Conservation (phyloP, 2,888 invertebrate genomes). For the Peribatodes rhomboidaria region DNA sequence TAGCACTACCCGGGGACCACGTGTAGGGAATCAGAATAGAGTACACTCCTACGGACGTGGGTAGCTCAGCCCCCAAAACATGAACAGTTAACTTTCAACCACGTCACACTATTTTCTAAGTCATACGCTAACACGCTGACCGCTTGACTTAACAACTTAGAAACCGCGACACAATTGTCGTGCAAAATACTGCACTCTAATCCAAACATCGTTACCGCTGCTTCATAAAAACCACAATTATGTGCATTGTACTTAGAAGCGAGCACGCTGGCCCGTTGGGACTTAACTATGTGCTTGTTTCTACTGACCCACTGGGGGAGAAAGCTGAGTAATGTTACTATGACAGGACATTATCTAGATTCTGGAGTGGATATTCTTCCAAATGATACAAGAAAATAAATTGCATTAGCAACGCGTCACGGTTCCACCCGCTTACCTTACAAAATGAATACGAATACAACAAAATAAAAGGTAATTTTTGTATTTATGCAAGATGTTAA, state of each 20-base stretch:
- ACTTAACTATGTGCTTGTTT: constrained; percentile 38
- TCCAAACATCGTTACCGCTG: constrained; percentile 16
- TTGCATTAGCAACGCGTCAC: neutral
- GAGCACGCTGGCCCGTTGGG: constrained; percentile 31
- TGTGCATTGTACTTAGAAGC: constrained; percentile 25
- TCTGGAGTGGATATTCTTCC: neutral
- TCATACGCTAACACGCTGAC: neutral
- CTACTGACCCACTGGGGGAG: constrained; percentile 39
- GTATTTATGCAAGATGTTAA: too few relatives aligned
- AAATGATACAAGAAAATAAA: neutral
- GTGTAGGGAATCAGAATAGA: too few relatives aligned
- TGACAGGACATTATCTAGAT: neutral
- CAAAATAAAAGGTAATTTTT: too few relatives aligned
- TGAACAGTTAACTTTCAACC: too few relatives aligned
- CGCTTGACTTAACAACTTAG: neutral
- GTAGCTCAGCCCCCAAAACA: too few relatives aligned
- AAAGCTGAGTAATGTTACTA: constrained; percentile 33
- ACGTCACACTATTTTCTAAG: too few relatives aligned
- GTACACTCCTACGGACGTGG: too few relatives aligned
- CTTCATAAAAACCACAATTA: constrained; percentile 30
- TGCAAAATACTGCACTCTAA: constrained; percentile 2
- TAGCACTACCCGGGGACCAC: too few relatives aligned
- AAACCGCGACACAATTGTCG: constrained; percentile 5
- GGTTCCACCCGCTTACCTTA: too few relatives aligned
- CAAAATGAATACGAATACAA: too few relatives aligned